Conservation (phyloP, 2,113 vertebrate genomes). For the Takifugu bimaculatus region DNA sequence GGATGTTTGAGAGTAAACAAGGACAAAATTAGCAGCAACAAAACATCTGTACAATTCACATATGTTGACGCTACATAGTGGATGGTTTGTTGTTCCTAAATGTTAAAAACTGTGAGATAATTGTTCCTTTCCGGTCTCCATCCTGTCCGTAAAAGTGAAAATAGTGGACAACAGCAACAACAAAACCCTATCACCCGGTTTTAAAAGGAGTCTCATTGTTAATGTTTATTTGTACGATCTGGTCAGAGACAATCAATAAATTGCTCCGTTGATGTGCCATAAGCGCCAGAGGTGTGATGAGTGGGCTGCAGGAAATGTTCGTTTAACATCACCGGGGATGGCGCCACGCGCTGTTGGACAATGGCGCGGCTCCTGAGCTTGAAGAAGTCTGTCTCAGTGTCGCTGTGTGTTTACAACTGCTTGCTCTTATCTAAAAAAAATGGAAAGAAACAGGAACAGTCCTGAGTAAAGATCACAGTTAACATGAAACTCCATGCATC, state of each 20-base stretch:
- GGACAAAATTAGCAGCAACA: conserved; percentile 36
- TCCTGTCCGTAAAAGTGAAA: conserved; percentile 64
- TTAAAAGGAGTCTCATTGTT: conserved; percentile 32
- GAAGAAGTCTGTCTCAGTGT: conserved; percentile 36
- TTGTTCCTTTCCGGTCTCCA: conserved; percentile 50
- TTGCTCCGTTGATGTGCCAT: conserved; percentile 64
- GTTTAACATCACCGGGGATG: conserved; percentile 35
- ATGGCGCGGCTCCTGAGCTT: conserved; percentile 40
- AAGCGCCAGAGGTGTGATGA: conserved; percentile 39
- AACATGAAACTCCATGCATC: conserved; percentile 32
- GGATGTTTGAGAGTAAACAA: conserved; percentile 45
- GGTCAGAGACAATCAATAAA: conserved; percentile 75
- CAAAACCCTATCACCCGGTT: conserved; percentile 4
- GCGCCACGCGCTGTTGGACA: conserved; percentile 50
- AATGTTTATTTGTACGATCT: conserved; percentile 64
- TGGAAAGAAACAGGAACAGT: conserved; percentile 48
- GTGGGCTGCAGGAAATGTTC: conserved; percentile 26
- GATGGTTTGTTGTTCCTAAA: conserved; percentile 70
- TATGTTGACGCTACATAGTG: conserved; percentile 59
- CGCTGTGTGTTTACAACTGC: conserved; percentile 68
- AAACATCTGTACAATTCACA: conserved; percentile 55
- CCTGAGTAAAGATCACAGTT: conserved; percentile 63
- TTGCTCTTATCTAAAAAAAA: conserved; percentile 57
- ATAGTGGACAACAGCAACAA: conserved; percentile 41
- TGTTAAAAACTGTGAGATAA: conserved; percentile 51